Base-by-base conservation (phyloP, 1,140 invertebrate species). In the Mesaphorura yosii region DNA sequence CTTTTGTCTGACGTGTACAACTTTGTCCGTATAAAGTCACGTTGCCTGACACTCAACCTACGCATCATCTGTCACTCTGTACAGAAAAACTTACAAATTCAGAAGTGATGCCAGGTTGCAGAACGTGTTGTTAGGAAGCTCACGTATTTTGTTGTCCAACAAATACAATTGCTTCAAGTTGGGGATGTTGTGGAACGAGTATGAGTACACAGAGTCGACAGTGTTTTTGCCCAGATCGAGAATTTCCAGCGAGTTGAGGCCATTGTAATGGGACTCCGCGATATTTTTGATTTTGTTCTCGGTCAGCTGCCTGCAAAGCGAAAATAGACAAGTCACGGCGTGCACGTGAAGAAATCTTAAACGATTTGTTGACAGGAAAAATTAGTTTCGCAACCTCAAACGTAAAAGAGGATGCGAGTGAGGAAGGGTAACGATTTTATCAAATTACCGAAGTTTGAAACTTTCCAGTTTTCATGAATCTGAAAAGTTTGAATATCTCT, bases 221-320 rank as follows among this genome's bases (percentile, higher is more conserved):
- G 59, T 57, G 53, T 72, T 72, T 37, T 68, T 64, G 4, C 67
- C 67, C 59, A 72, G 50, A 20, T 69, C 70, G 29, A 72, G 54
- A 4, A 67, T 69, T 37, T 66, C 62, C 39, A 72, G 39, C 42
- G 64, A 55, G 2, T 46, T 31, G 51, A 71, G 44, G 26, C 53
- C 60, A 6, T 63, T 60, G 48, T 70, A 67, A 51, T 64, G 65
- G 1, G 62, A 62, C 5, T 28, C 6, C 6, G 15, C 7, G 15
- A 56, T 15, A 15, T 14, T n/a, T 23, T 56, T n/a, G 17, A 62
- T 55, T 39, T 47, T 23, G 38, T 62, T 62, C 28, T 40, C 19
- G 41, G 38, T 59, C 31, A 62, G 40, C 22, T 57, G 54, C 27
- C 60, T 62, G 26, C 5, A 34, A 28, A 25, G 17, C 7, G 14